Evolutionary conservation across 1,140 invertebrate species (phyloP), one percentile per base, ranked within the genome.

Genomic region (Diorhabda carinulata): DNA sequence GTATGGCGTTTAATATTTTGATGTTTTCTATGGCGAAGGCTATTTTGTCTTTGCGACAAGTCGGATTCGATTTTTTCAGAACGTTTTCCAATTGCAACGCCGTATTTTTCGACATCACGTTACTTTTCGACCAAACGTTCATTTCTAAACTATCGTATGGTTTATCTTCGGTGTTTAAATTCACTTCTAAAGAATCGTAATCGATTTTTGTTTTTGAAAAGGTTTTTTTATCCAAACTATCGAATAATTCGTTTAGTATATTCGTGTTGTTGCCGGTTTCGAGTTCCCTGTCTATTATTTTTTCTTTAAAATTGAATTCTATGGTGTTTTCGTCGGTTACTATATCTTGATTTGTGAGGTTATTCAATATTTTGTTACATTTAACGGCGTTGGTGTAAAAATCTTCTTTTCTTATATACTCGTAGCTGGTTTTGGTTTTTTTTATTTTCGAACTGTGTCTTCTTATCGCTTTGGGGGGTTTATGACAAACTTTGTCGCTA

Each of bases 1-100:
- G 87, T 47, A 90, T 89, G 69, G 88, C 84, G 52, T 80, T 81
- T 80, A 86, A 71, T 80, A 87, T 81, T 84, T 87, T 78, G 80
- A 81, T 81, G 68, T 81, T 86, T 80, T 82, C 83, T 78, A 80
- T 61, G 5, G 45, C 82, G 71, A 69, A 80, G 74, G 72, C 78
- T 67, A 77, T 81, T 75, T 72, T 81, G 59, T 75, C 71, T 59
- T 75, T 63, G 5, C 70, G 60, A 58, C 43, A 52, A 6, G 57
- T 42, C n/a, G 63, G 10, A 56, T 69, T 68, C 3, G 68, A 57
- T 45, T 75, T 73, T 60, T 72, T 74, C 25, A 74, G 56, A 42
- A 72, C 73, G 44, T 75, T 75, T 64, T 74, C 70, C 9, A 75
- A 44, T 52, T 73, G 70, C 2, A 72, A 57, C 9, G 72, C 73